phyloP scores from a whole-genome alignment of 2,113 vertebrate species.

The Anolis sagrei region DNA sequence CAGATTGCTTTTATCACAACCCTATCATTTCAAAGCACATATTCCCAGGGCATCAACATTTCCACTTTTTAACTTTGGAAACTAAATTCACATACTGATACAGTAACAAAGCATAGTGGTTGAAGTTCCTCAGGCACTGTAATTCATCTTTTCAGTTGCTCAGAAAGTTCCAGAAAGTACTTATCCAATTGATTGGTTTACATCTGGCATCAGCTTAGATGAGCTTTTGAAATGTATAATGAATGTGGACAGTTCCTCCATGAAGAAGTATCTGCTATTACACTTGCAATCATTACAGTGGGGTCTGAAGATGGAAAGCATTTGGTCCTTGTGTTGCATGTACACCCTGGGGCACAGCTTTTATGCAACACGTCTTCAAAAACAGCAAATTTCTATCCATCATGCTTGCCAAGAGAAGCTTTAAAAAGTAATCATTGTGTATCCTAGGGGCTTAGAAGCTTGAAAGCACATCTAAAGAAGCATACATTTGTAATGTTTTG shows the following conservation, averaged over 20 bases:
- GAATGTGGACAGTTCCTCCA: constrained; percentile 2
- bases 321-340: neutral
- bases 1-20: neutral
- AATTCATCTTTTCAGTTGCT: constrained; percentile 29
- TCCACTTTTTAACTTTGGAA: constrained; percentile 33
- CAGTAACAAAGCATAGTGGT: constrained; percentile 1
- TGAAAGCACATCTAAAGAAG: neutral
- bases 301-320: neutral
- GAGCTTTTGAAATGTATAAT: constrained; percentile 32
- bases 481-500: neutral
- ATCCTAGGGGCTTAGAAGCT: neutral
- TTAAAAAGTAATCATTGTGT: neutral
- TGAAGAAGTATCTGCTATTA: constrained; percentile 15
- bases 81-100: neutral
- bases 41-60: constrained; percentile 32
- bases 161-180: neutral
- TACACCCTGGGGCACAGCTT: neutral
- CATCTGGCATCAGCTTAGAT: constrained; percentile 34
- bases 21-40: neutral
- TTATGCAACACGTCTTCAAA: constrained; percentile 1
- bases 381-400: neutral
- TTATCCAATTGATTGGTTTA: constrained; percentile 36
- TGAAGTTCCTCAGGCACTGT: neutral
- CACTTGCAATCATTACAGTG: neutral
- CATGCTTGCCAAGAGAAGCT: neutral